Percentiles rank a stretch among this genome's conserved stretches.
phyloP scores from a whole-genome alignment of 2,888 invertebrate genomes.

The Drosophila yooni region DNA sequence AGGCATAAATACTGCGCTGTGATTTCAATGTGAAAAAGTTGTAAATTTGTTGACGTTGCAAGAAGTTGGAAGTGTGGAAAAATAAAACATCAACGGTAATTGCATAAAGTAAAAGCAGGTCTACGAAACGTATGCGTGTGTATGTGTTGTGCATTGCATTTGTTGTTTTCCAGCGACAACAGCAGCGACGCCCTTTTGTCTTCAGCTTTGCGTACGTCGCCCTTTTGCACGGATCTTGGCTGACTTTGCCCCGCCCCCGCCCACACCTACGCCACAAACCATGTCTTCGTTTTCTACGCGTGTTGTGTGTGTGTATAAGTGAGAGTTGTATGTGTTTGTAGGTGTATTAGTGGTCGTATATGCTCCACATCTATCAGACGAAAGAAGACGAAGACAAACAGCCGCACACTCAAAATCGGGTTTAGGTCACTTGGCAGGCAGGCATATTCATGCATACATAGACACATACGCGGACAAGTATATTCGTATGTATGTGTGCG shows the following conservation, averaged over 20 bases:
- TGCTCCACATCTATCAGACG: slow-evolving; percentile 53
- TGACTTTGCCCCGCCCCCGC: background rate
- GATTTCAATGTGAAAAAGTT: slow-evolving; percentile 64
- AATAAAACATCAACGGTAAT: slow-evolving; percentile 42
- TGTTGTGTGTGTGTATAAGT: slow-evolving; percentile 23
- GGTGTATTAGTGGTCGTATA: slow-evolving; percentile 29
- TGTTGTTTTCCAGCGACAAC: slow-evolving; percentile 51
- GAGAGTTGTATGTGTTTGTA: slow-evolving; percentile 1
- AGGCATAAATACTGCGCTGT: slow-evolving; percentile 55
- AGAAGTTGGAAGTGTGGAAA: slow-evolving; percentile 44
- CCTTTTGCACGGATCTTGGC: slow-evolving; percentile 48
- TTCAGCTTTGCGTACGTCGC: slow-evolving; percentile 56
- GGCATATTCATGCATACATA: slow-evolving; percentile 15
- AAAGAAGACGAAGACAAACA: slow-evolving; percentile 50
- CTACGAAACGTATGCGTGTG: slow-evolving; percentile 16
- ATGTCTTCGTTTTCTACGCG: slow-evolving; percentile 18
- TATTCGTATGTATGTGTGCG: background rate
- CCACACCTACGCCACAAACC: slow-evolving; percentile 16
- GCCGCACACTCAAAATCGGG: slow-evolving; percentile 60
- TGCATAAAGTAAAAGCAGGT: slow-evolving; percentile 42
- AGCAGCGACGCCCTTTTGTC: slow-evolving; percentile 77
- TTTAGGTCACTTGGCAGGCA: slow-evolving; percentile 65
- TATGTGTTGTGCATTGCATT: slow-evolving; percentile 51
- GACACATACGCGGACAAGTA: background rate
- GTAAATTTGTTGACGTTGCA: slow-evolving; percentile 76